A percentile compares a stretch with the other conserved stretches of the same genome.
phyloP scores from a whole-genome alignment of 1,140 invertebrate species.

The Laupala kohalensis region DNA sequence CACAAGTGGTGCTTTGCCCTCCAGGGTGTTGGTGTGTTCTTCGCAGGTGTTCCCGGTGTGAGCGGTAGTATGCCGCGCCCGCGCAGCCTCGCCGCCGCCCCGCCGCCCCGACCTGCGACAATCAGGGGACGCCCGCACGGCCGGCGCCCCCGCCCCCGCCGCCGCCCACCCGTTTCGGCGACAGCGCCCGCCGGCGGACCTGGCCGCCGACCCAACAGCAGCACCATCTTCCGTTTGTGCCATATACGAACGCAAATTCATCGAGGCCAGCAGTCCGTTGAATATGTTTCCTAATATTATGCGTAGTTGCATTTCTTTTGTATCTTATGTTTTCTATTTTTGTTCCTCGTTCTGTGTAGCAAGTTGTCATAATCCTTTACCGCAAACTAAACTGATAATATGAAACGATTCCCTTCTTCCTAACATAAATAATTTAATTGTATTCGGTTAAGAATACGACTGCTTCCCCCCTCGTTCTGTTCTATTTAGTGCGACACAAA shows the following conservation, averaged over 20 bases:
- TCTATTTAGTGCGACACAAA: too few relatives aligned
- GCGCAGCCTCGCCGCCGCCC: too few relatives aligned
- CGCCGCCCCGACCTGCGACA: constrained; percentile 16
- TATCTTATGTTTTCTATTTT: background rate
- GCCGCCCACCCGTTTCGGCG: background rate
- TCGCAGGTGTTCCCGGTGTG: constrained; percentile 7
- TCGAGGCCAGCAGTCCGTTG: constrained; percentile 6
- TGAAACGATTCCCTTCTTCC: background rate
- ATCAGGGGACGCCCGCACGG: background rate
- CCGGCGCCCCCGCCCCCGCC: background rate
- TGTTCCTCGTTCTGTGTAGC: constrained; percentile 25
- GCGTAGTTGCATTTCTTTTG: background rate
- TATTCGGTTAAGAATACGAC: too few relatives aligned
- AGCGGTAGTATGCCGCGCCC: too few relatives aligned
- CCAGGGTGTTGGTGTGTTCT: too few relatives aligned
- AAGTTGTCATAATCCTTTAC: constrained; percentile 12
- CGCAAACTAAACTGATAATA: constrained; percentile 15
- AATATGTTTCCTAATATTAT: constrained; percentile 12
- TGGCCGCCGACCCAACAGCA: background rate
- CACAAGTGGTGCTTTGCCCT: too few relatives aligned
- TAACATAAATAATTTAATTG: background rate
- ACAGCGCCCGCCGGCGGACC: background rate
- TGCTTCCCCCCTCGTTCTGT: too few relatives aligned
- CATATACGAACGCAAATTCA: background rate
- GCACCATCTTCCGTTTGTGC: constrained; percentile 14